Evolutionary conservation across 1,140 invertebrate genomes (phyloP).

Genomic region (Trialeurodes vaporariorum): DNA sequence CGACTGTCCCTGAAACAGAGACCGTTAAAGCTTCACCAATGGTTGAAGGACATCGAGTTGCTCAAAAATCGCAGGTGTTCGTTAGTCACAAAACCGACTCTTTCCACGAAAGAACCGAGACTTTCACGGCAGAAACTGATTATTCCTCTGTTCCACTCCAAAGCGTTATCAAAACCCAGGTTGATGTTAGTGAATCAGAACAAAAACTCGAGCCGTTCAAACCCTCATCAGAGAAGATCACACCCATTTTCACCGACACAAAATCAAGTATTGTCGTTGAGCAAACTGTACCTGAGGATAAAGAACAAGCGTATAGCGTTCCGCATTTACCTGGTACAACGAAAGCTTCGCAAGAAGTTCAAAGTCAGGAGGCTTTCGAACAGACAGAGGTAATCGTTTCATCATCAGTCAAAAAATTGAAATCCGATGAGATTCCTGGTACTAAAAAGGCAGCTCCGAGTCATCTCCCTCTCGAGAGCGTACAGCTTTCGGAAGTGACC

Average conservation of each 20-base stretch:
- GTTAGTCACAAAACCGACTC: slow-evolving; percentile 18
- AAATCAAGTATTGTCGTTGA: slow-evolving; percentile 27
- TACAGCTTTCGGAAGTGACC: slow-evolving; percentile 31
- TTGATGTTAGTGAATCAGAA: slow-evolving; percentile 21
- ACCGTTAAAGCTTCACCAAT: slow-evolving; percentile 36
- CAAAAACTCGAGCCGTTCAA: slow-evolving; percentile 16
- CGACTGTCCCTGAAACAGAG: slow-evolving; percentile 34
- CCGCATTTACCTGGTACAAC: slow-evolving; percentile 17
- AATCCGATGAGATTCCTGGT: slow-evolving; percentile 24
- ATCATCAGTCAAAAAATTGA: slow-evolving; percentile 27
- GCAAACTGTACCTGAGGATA: slow-evolving; percentile 32
- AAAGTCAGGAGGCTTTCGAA: slow-evolving; percentile 8
- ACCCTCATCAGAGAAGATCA: slow-evolving; percentile 19
- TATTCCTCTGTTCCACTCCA: slow-evolving; percentile 12
- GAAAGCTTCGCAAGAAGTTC: neutral
- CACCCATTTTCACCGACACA: slow-evolving; percentile 20
- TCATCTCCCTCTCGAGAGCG: slow-evolving; percentile 22
- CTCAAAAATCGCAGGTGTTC: slow-evolving; percentile 39
- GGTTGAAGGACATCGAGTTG: slow-evolving; percentile 39
- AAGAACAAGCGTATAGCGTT: slow-evolving; percentile 30
- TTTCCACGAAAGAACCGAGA: neutral
- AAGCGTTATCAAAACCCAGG: slow-evolving; percentile 19
- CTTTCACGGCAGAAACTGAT: slow-evolving; percentile 14
- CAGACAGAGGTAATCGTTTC: slow-evolving; percentile 19
- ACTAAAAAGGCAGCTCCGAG: slow-evolving; percentile 17